Percentiles rank a stretch among this genome's conserved stretches.
Evolutionary conservation across 2,113 vertebrate genomes (phyloP).

Genomic region (Mesoclemmys tuberculata): DNA sequence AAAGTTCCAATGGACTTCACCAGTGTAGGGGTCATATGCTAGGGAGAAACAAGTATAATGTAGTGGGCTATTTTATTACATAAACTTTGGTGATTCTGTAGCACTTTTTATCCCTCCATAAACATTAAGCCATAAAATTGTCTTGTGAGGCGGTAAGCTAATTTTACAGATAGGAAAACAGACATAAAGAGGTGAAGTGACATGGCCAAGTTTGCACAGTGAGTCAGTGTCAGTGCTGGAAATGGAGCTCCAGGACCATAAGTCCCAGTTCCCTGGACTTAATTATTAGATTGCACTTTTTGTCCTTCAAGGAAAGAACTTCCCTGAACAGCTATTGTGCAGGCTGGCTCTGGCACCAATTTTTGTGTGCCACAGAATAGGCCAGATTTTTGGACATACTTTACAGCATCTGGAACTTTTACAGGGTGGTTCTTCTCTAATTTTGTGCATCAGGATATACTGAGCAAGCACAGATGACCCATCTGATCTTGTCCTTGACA

Average conservation of each 20-base stretch:
- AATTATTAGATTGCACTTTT: background rate
- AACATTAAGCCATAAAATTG: background rate
- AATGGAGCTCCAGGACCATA: background rate
- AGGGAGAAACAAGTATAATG: background rate
- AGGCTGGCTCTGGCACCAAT: too few species aligned
- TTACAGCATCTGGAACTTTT: background rate
- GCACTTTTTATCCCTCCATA: background rate
- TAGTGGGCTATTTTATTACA: background rate
- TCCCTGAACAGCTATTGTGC: background rate
- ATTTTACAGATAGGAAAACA: background rate
- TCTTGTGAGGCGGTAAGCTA: background rate
- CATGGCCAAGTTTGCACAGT: background rate
- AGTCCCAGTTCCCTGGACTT: background rate
- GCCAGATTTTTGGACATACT: background rate
- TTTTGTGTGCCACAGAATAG: too few species aligned
- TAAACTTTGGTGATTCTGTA: background rate
- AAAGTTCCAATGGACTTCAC: background rate
- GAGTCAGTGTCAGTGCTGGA: background rate
- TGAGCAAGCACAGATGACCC: background rate
- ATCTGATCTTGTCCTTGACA: background rate
- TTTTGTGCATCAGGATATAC: background rate
- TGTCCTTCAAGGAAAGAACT: background rate
- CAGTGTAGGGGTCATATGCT: background rate
- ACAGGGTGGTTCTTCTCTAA: background rate
- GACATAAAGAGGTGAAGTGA: background rate